Percentiles rank a stretch among this genome's conserved stretches.
Evolutionary conservation across 2,113 vertebrate genomes (phyloP).

Genomic region (Brachyistius frenatus): DNA sequence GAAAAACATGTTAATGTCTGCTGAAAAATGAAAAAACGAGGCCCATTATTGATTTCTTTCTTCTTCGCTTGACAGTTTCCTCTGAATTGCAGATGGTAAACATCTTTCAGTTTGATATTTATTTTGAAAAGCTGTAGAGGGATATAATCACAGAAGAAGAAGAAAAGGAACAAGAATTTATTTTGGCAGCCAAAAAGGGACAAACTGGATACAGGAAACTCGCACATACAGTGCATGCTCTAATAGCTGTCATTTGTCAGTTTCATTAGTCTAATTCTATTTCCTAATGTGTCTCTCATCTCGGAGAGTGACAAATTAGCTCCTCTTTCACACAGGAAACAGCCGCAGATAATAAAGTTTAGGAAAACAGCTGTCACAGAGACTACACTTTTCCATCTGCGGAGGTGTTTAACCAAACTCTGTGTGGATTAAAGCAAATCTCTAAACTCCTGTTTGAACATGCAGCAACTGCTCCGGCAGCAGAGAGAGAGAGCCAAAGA

Average conservation of each 20-base stretch:
- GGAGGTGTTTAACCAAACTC: constrained; percentile 50
- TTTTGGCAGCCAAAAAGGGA: constrained; percentile 32
- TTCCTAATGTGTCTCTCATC: constrained; percentile 58
- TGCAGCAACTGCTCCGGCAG: constrained; percentile 12
- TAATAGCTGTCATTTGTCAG: constrained; percentile 70
- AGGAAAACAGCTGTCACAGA: constrained; percentile 44
- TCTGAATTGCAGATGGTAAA: neutral
- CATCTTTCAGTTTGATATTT: neutral
- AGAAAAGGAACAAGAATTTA: constrained; percentile 14
- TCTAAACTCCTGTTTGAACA: constrained; percentile 29
- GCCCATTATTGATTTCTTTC: constrained; percentile 14
- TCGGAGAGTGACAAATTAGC: constrained; percentile 55
- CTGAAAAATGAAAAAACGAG: constrained; percentile 22
- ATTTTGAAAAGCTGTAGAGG: constrained; percentile 5
- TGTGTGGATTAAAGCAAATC: constrained; percentile 51
- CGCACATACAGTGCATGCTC: constrained; percentile 15
- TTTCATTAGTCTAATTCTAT: constrained; percentile 65
- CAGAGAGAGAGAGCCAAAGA: neutral
- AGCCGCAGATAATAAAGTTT: constrained; percentile 44
- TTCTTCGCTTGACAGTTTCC: constrained; percentile 1
- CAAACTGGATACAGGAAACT: constrained; percentile 23
- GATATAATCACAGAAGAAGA: neutral
- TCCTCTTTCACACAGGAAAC: constrained; percentile 29
- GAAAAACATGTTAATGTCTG: neutral
- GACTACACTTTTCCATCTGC: constrained; percentile 35